Conservation (phyloP, 2,888 invertebrate genomes). For the Spatulosminthurus flaviceps region DNA sequence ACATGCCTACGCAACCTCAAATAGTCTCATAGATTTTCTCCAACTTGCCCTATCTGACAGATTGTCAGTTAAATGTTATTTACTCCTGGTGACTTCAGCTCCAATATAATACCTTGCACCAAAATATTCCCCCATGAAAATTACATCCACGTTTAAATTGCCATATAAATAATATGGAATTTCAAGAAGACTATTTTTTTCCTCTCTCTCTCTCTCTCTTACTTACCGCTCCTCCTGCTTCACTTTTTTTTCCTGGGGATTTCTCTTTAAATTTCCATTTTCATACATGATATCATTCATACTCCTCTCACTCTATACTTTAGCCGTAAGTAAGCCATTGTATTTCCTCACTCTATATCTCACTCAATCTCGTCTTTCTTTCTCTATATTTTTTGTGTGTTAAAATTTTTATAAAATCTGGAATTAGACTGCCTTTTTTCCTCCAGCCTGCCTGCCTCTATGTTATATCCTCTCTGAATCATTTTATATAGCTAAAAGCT, state of each 20-base stretch:
- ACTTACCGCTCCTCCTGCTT: background rate
- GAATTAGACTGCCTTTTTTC: no score
- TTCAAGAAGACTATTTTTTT: constrained; percentile 24
- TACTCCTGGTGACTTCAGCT: constrained; percentile 39
- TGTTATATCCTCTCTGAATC: background rate
- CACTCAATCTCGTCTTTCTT: no score
- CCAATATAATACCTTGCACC: constrained; percentile 18
- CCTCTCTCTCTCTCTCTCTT: background rate
- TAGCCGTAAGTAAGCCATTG: background rate
- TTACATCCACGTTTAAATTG: constrained; percentile 39
- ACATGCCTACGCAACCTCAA: constrained; percentile 25
- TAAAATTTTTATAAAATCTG: no score
- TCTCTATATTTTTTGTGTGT: no score
- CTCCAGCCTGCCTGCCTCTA: background rate
- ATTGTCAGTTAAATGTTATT: constrained; percentile 48
- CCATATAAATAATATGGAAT: constrained; percentile 41
- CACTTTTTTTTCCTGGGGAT: background rate
- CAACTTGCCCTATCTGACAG: constrained; percentile 45
- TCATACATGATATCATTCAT: constrained; percentile 18
- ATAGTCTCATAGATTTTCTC: constrained; percentile 41
- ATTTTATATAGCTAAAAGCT: no score
- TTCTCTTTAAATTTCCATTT: constrained; percentile 9
- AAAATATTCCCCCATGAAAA: constrained; percentile 28
- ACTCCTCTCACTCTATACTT: background rate
- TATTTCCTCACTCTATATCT: background rate